phyloP scores from a whole-genome alignment of 2,797 vertebrate species.

The Danio aesculapii region DNA sequence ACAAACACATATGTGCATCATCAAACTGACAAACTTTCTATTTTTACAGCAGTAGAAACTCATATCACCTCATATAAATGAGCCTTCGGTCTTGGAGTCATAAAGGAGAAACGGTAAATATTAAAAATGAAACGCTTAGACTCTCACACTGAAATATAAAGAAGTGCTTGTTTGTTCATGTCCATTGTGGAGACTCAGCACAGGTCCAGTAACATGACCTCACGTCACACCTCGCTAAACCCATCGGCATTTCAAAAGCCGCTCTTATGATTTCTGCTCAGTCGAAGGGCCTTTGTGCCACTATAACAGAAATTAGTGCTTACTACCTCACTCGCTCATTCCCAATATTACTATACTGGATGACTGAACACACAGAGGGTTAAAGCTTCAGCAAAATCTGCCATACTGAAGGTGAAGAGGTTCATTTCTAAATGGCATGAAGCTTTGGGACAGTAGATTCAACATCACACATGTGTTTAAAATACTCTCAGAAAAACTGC shows the following conservation, averaged over 20 bases:
- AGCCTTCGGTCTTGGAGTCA: neutral
- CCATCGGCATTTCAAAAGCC: slow-evolving; percentile 43
- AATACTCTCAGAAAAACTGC: too few species aligned
- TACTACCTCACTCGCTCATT: slow-evolving; percentile 1
- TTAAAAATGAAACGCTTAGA: neutral
- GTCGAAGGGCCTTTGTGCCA: neutral
- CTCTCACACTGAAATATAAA: neutral
- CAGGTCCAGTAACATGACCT: slow-evolving; percentile 14
- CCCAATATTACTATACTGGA: neutral
- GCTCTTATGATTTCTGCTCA: slow-evolving; percentile 18
- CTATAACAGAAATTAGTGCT: slow-evolving; percentile 32
- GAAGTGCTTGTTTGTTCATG: slow-evolving; percentile 30
- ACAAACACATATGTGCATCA: too few species aligned
- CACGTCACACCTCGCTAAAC: slow-evolving; percentile 32
- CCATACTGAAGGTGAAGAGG: neutral
- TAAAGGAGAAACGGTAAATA: neutral
- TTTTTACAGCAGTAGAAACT: neutral
- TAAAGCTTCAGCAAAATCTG: slow-evolving; percentile 6
- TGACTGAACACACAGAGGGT: neutral
- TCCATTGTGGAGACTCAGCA: slow-evolving; percentile 10
- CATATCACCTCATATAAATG: neutral
- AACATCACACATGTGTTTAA: too few species aligned
- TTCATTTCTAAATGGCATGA: neutral
- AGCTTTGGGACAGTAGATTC: neutral
- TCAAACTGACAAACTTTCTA: neutral